phyloP scores from a whole-genome alignment of 1,140 invertebrate genomes.

The Rhopalosiphum padi region DNA sequence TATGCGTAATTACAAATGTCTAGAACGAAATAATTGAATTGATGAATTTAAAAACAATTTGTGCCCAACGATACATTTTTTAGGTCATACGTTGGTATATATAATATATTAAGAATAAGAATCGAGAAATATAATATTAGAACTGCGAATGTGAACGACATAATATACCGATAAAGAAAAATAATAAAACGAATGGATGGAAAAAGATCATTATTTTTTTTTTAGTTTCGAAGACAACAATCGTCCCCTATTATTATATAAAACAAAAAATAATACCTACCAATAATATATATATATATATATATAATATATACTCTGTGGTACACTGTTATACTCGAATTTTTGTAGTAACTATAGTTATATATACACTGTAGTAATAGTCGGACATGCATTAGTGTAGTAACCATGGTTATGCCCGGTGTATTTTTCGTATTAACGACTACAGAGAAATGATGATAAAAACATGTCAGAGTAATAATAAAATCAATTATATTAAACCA shows the following conservation, averaged over 20 bases:
- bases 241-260: not conserved
- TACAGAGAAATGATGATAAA: not conserved
- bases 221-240: not conserved
- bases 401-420: not conserved
- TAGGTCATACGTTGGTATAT: not conserved
- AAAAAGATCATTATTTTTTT: conserved; percentile 2
- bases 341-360: too few species aligned
- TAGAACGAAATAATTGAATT: not conserved
- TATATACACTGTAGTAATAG: too few species aligned
- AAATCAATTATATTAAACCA: not conserved
- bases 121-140: not conserved
- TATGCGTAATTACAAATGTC: not conserved
- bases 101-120: not conserved
- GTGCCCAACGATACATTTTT: not conserved
- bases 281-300: not conserved
- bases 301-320: not conserved
- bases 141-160: not conserved
- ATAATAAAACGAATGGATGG: not conserved
- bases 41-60: not conserved
- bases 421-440: not conserved
- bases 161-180: not conserved
- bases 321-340: not conserved
- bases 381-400: not conserved
- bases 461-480: not conserved
- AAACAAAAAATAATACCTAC: not conserved